These are phyloP conservation scores for Amia ocellicauda DNA, from an alignment of 2,113 vertebrate species.

Conservation along the genomic window DNA sequence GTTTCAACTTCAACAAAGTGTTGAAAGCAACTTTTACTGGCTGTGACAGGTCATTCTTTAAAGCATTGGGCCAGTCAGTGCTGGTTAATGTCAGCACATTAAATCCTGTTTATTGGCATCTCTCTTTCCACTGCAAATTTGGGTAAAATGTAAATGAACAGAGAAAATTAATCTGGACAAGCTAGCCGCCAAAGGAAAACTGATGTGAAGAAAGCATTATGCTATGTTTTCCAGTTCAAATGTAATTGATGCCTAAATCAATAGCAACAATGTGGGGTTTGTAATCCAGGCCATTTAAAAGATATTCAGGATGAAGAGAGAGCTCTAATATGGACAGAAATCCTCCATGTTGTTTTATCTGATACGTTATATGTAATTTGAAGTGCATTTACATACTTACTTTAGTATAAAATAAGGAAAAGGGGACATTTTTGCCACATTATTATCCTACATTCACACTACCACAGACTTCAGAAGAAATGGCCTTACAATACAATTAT, in stretches of 20 bases:
- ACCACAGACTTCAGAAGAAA: too few species aligned
- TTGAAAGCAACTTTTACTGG: constrained; percentile 50
- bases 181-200: not conserved
- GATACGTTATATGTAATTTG: too few species aligned
- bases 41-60: constrained; percentile 49
- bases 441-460: too few species aligned
- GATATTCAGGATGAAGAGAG: not conserved
- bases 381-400: too few species aligned
- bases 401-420: too few species aligned
- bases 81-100: too few species aligned
- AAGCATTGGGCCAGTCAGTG: constrained; percentile 37
- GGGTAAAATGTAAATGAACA: constrained; percentile 29
- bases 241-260: constrained; percentile 20
- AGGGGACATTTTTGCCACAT: too few species aligned
- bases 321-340: too few species aligned
- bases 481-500: too few species aligned
- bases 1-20: constrained; percentile 15
- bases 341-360: too few species aligned
- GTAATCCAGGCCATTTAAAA: too few species aligned
- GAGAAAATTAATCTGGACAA: constrained; percentile 9
- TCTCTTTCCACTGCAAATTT: constrained; percentile 45
- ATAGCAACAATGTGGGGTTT: constrained; percentile 1
- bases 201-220: constrained; percentile 17
- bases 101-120: constrained; percentile 31
- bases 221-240: constrained; percentile 21